phyloP scores from a whole-genome alignment of 2,888 invertebrate species.

The Colostygia pectinataria region DNA sequence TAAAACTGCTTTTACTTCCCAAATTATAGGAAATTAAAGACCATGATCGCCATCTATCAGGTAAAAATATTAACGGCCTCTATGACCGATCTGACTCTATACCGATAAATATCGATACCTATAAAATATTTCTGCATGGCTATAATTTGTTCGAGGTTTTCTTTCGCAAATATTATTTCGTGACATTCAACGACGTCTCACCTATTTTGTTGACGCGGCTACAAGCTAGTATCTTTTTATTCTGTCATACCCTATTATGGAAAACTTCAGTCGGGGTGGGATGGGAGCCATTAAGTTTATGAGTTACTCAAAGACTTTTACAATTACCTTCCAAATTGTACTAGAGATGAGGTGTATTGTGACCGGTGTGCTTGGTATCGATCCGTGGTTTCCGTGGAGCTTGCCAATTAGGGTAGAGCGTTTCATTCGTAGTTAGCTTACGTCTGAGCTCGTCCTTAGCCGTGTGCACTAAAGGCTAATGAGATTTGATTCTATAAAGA shows the following conservation, averaged over 20 bases:
- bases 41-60: slow-evolving; percentile 49
- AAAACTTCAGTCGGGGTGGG: slow-evolving; percentile 4
- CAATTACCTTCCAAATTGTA: slow-evolving; percentile 14
- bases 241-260: slow-evolving; percentile 20
- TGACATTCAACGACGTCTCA: slow-evolving; percentile 14
- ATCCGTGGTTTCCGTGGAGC: slow-evolving; percentile 14
- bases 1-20: slow-evolving; percentile 37
- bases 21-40: slow-evolving; percentile 46
- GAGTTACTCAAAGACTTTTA: slow-evolving; percentile 8
- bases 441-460: slow-evolving; percentile 14
- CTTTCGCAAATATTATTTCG: slow-evolving; percentile 28
- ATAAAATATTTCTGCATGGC: slow-evolving; percentile 31
- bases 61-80: slow-evolving; percentile 45
- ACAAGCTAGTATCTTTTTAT: slow-evolving; percentile 32
- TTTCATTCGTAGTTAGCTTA: slow-evolving; percentile 24
- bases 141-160: slow-evolving; percentile 32
- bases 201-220: slow-evolving; percentile 28
- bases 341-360: slow-evolving; percentile 14
- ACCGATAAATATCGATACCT: slow-evolving; percentile 26
- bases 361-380: slow-evolving; percentile 12
- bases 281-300: slow-evolving; percentile 8
- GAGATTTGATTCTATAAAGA: slow-evolving; percentile 55
- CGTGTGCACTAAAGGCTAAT: slow-evolving; percentile 43
- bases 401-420: slow-evolving; percentile 25
- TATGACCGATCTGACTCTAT: slow-evolving; percentile 48